Evolutionary conservation across 1,140 invertebrate species (phyloP), one percentile per base, ranked within the genome.

Genomic region (Archivesica marissinica): DNA sequence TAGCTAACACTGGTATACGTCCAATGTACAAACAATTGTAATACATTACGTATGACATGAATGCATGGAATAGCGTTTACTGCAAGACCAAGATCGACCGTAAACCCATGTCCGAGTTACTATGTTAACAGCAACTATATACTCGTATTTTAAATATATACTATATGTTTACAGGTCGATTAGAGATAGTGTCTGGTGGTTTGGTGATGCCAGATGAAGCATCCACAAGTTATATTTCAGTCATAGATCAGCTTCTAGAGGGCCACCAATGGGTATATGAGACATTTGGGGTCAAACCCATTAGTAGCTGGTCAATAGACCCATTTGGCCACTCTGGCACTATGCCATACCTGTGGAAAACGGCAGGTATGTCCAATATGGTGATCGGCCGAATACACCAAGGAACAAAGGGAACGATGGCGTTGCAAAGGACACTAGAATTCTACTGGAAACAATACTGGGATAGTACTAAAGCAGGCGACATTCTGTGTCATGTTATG

Each of bases 141-240:
- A n/a, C n/a, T n/a, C n/a, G n/a, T n/a, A n/a, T n/a, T n/a, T n/a
- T n/a, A n/a, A n/a, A n/a, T n/a, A n/a, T n/a, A n/a, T n/a, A n/a
- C n/a, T n/a, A n/a, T n/a, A n/a, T n/a, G n/a, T n/a, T 56, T 74
- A 25, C 23, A 79, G 98, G 98, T 25, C 96, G 98, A 64, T 95
- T 99, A 28, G 99, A 99, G 93, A 97, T 99, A 85, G 97, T 97
- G 0, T 98, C 97, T 0, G 98, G 98, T 0, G 98, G 98, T 35
- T 99, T 98, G 98, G 98, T 99, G 54, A 99, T 99, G 98, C 98
- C 97, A 0, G 99, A 99, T 91, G 99, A 99, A 95, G 98, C 98
- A 0, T 98, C 97, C 77, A 96, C 97, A 0, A 97, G 99, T 92
- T 96, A 99, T 72, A 99, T 97, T 91, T 96, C 98, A 15, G 97